phyloP scores from a whole-genome alignment of 2,797 vertebrate genomes.

The Phataginus tricuspis region DNA sequence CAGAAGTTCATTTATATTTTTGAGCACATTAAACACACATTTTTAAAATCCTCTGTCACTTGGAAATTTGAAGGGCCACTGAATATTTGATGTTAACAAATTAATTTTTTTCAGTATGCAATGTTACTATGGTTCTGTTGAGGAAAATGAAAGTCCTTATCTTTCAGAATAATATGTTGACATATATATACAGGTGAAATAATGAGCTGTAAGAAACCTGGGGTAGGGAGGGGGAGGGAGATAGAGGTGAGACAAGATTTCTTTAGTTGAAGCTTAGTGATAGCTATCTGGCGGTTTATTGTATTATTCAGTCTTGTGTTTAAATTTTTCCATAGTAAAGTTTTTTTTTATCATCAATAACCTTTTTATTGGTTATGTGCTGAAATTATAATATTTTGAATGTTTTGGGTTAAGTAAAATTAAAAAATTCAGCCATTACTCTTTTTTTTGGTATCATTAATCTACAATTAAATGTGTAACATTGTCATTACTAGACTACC shows the following conservation, averaged over 20 bases:
- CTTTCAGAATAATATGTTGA: background rate
- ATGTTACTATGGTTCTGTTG: background rate
- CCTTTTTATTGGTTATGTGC: too few species aligned
- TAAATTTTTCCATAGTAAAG: background rate
- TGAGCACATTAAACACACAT: background rate
- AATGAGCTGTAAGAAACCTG: background rate
- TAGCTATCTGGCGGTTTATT: background rate
- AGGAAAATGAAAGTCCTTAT: background rate
- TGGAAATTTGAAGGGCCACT: background rate
- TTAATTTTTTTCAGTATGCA: background rate
- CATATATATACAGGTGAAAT: background rate
- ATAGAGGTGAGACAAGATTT: background rate
- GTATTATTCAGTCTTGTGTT: background rate
- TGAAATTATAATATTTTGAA: too few species aligned
- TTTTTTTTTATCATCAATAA: too few species aligned
- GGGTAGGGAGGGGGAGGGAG: background rate
- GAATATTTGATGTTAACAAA: conserved; percentile 5
- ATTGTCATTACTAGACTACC: too few species aligned
- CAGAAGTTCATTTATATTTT: conserved; percentile 3
- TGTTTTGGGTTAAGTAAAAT: too few species aligned
- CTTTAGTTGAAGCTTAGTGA: background rate
- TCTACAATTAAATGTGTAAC: too few species aligned
- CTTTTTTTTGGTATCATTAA: too few species aligned
- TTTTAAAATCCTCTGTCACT: background rate
- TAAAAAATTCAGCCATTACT: too few species aligned